phyloP scores from a whole-genome alignment of 2,797 vertebrate genomes.

The Acanthiza pusilla region DNA sequence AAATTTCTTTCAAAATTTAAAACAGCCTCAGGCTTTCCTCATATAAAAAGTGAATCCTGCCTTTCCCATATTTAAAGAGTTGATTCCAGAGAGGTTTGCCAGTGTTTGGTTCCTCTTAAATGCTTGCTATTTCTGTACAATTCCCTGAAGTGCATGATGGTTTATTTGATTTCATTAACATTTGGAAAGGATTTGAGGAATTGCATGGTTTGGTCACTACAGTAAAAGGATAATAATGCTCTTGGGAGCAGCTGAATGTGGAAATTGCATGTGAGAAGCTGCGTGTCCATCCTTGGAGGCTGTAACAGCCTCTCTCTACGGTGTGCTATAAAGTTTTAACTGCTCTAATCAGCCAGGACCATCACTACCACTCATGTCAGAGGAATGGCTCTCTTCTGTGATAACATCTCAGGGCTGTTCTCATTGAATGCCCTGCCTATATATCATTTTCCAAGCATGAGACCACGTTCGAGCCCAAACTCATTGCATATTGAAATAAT shows the following conservation, averaged over 20 bases:
- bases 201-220: constrained; percentile 50
- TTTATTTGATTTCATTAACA: constrained; percentile 63
- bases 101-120: constrained; percentile 35
- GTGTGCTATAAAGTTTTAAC: constrained; percentile 36
- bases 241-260: constrained; percentile 35
- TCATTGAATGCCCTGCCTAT: neutral
- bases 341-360: constrained; percentile 17
- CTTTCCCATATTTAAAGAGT: neutral
- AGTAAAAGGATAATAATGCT: constrained; percentile 48
- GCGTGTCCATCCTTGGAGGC: constrained; percentile 11
- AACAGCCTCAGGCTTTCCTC: constrained; percentile 6
- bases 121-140: constrained; percentile 42
- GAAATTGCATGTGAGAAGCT: constrained; percentile 44
- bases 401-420: constrained; percentile 17
- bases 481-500: neutral
- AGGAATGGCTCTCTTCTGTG: neutral
- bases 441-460: neutral
- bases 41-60: neutral
- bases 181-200: constrained; percentile 61
- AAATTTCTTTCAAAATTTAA: neutral
- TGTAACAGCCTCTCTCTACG: neutral
- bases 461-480: neutral
- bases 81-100: constrained; percentile 28
- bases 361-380: constrained; percentile 5
- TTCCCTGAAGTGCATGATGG: constrained; percentile 29